Evolutionary conservation across 2,888 invertebrate species (phyloP).

Genomic region (Chouioia cunea): DNA sequence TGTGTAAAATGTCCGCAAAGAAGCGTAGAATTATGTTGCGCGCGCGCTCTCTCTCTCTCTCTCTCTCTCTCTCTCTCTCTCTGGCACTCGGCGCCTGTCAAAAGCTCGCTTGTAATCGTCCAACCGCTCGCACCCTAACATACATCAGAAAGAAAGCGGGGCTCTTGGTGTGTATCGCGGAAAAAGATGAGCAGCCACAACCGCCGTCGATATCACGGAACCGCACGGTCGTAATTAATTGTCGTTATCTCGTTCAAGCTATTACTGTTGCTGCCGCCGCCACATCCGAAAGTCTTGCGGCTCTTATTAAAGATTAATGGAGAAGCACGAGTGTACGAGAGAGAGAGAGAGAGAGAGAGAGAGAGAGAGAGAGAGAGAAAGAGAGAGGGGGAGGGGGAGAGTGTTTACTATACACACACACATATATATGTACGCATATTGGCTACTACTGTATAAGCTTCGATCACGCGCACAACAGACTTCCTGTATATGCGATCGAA

Average conservation of each 20-base stretch:
- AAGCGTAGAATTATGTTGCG: conserved; percentile 42
- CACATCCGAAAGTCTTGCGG: conserved; percentile 46
- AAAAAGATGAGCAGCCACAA: conserved; percentile 21
- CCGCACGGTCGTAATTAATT: conserved; percentile 61
- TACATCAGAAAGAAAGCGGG: conserved; percentile 3
- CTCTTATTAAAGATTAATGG: conserved; percentile 51
- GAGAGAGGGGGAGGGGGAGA: too few relatives aligned
- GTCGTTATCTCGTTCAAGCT: conserved; percentile 51
- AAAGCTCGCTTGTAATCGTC: conserved; percentile 7
- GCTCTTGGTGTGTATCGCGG: conserved; percentile 19
- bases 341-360: too few relatives aligned
- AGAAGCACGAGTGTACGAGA: neutral
- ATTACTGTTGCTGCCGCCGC: conserved; percentile 32
- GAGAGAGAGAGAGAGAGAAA: too few relatives aligned
- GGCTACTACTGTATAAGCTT: too few relatives aligned
- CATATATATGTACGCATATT: too few relatives aligned
- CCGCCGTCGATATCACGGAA: conserved; percentile 5
- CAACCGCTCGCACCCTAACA: neutral
- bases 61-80: too few relatives aligned
- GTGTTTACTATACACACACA: neutral
- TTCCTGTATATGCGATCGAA: conserved; percentile 11
- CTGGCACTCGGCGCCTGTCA: conserved; percentile 33
- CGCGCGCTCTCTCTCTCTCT: too few relatives aligned
- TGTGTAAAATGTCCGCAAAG: conserved; percentile 12
- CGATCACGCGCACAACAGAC: conserved; percentile 7